Conservation (phyloP, 2,888 invertebrate genomes). For the Crepidodera aurea region DNA sequence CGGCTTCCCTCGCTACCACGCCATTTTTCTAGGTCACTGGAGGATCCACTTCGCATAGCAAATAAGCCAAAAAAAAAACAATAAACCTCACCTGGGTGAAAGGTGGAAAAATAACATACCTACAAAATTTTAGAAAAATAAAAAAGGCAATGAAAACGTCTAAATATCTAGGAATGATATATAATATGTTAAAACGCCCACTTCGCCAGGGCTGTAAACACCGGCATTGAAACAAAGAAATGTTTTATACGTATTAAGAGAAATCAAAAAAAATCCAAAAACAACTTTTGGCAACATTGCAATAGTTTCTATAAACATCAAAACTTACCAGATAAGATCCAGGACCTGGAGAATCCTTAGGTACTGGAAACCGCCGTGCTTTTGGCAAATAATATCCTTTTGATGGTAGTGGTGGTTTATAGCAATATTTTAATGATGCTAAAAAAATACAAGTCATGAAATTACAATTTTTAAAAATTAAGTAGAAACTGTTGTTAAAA, state of each 20-base stretch:
- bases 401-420: constrained; percentile 16
- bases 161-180: too few species aligned
- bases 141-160: too few species aligned
- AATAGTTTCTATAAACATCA: too few species aligned
- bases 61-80: constrained; percentile 21
- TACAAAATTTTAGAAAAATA: too few species aligned
- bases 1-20: constrained; percentile 22
- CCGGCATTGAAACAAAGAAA: too few species aligned
- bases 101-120: too few species aligned
- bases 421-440: constrained; percentile 42
- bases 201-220: too few species aligned
- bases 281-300: too few species aligned
- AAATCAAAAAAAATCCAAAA: too few species aligned
- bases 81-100: neutral
- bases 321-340: constrained; percentile 48
- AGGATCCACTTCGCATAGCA: constrained; percentile 38
- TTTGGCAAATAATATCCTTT: constrained; percentile 29
- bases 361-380: constrained; percentile 35
- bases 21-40: constrained; percentile 40
- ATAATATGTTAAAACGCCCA: too few species aligned
- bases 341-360: constrained; percentile 46
- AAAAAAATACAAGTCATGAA: constrained; percentile 18
- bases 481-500: too few species aligned
- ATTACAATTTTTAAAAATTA: neutral
- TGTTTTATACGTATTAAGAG: too few species aligned